Evolutionary conservation across 2,113 vertebrate species (phyloP).

Genomic region (Colius striatus): DNA sequence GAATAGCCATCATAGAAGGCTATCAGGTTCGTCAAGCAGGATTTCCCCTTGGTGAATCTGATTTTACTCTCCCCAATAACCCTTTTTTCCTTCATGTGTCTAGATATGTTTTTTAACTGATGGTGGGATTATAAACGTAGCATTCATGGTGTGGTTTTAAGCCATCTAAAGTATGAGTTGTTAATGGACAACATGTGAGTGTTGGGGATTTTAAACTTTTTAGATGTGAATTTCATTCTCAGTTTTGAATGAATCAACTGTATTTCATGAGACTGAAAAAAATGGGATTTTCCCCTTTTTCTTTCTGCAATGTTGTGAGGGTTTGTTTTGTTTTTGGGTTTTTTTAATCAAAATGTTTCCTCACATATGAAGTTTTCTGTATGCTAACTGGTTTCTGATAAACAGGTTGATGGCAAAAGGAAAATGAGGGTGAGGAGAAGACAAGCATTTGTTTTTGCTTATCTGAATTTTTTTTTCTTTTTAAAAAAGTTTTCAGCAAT

Average conservation of each 20-base stretch:
- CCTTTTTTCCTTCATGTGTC: background rate
- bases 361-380: background rate
- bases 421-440: background rate
- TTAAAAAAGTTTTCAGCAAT: background rate
- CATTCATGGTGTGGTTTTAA: background rate
- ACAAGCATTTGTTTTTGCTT: background rate
- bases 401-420: background rate
- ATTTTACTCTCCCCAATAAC: too few relatives aligned
- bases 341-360: background rate
- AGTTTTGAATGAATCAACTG: background rate
- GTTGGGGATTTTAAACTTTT: background rate
- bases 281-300: background rate
- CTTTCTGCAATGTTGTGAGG: background rate
- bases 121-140: background rate
- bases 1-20: too few relatives aligned
- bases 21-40: too few relatives aligned
- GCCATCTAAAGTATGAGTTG: background rate
- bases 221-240: background rate
- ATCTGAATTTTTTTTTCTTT: background rate
- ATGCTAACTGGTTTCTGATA: background rate
- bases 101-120: background rate
- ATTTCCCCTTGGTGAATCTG: too few relatives aligned
- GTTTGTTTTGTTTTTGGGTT: background rate
- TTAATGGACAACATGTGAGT: fast-evolving
- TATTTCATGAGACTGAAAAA: background rate